phyloP scores from a whole-genome alignment of 2,888 invertebrate genomes.

The Leptogaster cylindrica region DNA sequence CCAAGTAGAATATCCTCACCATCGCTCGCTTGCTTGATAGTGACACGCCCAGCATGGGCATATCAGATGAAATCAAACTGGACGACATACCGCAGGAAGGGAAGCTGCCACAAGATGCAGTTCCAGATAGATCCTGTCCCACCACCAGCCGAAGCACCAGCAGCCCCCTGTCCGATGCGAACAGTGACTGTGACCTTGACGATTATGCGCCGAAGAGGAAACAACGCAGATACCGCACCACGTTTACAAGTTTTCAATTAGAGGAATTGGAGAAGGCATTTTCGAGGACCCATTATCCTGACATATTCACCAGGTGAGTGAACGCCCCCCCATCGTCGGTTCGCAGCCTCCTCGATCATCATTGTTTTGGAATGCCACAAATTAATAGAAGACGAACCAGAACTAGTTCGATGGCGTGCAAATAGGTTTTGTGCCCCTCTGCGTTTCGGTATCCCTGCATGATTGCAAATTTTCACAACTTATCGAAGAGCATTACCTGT shows the following conservation, averaged over 20 bases:
- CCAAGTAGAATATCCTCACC: slow-evolving; percentile 43
- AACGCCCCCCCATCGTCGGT: too few relatives aligned
- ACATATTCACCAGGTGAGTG: slow-evolving; percentile 91
- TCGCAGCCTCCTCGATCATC: too few relatives aligned
- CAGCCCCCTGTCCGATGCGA: slow-evolving; percentile 67
- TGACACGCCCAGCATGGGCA: slow-evolving; percentile 58
- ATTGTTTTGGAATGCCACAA: too few relatives aligned
- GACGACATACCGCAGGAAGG: slow-evolving; percentile 62
- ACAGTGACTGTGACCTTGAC: slow-evolving; percentile 72
- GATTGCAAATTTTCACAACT: not conserved
- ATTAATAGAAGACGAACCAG: not conserved
- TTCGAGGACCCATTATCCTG: slow-evolving; percentile 96
- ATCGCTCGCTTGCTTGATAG: slow-evolving; percentile 45
- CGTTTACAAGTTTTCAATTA: slow-evolving; percentile 92
- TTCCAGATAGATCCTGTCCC: slow-evolving; percentile 62
- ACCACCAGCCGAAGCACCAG: slow-evolving; percentile 60
- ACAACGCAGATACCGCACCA: slow-evolving; percentile 89
- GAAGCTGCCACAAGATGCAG: slow-evolving; percentile 61
- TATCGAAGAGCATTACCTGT: not conserved
- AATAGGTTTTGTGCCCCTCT: not conserved
- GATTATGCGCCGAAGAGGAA: slow-evolving; percentile 88
- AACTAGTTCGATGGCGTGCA: not conserved
- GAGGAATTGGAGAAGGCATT: slow-evolving; percentile 97
- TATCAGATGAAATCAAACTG: slow-evolving; percentile 63
- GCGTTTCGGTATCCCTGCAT: not conserved